Base-by-base conservation (phyloP, 2,888 invertebrate genomes). In the Ctenicera cuprea region DNA sequence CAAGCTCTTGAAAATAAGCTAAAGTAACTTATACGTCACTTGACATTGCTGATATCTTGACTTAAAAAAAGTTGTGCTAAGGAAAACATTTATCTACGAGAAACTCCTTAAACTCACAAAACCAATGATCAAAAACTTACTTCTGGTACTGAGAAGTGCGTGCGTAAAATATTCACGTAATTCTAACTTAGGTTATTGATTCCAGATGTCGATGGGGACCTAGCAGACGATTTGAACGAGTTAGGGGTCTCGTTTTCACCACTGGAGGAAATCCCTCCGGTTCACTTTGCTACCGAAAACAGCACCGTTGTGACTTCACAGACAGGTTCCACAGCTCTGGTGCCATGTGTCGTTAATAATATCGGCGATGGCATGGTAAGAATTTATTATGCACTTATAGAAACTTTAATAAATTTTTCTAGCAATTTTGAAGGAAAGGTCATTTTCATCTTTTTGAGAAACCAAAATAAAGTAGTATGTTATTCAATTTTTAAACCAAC, bases 311-410 rank as follows among this genome's bases (percentile, higher is more conserved):
- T 96, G 85, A 93, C 93, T 76, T 94, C 95, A 80, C 95, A 96
- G 88, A 94, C 93, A 52, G 95, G 95, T 14, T 94, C 95, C 73
- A 95, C 94, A 0, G 95, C 95, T 3, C 90, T 94, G 73, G 89
- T 96, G 76, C 95, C 95, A 0, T 96, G 96, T 86, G 91, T 94
- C 77, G 94, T 96, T 77, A 93, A 93, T 85, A 94, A 95, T 85
- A 94, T 95, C 81, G 95, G 95, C 64, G 95, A 96, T 86, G 95
- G 95, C 82, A 93, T 94, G 90, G 96, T 96, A 87, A 94, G 95
- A 41, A 66, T 57, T 63, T 48, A 63, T 64, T 26, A 11, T 59
- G 16, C 54, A 38, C 12, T 38, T 59, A 38, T 38, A 38, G 18
- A 8, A 12, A 37, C 20, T n/a, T 33, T 16, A 20, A 59, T 59